These are phyloP conservation scores for Micropoecilia bifurca DNA, from an alignment of 2,797 vertebrate species.

Conservation along the genomic window DNA sequence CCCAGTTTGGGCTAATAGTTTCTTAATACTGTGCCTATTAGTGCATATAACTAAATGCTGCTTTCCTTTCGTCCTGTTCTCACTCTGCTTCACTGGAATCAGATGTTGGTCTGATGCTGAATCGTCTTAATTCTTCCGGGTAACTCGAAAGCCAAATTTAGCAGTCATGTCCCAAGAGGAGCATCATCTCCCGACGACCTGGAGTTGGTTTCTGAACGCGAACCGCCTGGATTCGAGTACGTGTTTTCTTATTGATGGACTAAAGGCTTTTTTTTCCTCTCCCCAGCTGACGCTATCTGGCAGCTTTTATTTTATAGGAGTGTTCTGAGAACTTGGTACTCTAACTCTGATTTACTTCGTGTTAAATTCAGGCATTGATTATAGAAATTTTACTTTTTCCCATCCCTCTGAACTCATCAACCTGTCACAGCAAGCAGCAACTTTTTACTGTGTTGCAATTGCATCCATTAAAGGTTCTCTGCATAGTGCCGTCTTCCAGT, in stretches of 20 bases:
- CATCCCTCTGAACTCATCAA: too few relatives aligned
- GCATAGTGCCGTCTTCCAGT: too few relatives aligned
- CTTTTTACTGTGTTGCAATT: too few relatives aligned
- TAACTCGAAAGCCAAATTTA: conserved; percentile 2
- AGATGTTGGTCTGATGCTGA: background rate
- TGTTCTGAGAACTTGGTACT: background rate
- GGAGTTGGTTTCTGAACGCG: background rate
- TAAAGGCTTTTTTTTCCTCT: background rate
- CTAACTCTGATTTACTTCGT: background rate
- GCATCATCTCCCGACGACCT: too few relatives aligned
- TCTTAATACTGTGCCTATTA: background rate
- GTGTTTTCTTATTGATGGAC: background rate
- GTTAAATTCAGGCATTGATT: too few relatives aligned
- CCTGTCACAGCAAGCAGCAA: too few relatives aligned
- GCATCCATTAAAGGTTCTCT: background rate
- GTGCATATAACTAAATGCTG: background rate
- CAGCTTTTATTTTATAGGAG: conserved; percentile 11
- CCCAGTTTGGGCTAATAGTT: background rate
- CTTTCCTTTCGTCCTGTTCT: background rate
- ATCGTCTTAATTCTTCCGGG: background rate
- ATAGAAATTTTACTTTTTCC: too few relatives aligned
- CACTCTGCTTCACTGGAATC: background rate
- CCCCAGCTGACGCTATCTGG: background rate
- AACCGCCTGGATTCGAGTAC: background rate
- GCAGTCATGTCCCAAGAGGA: background rate